These are phyloP conservation scores for Camptogramma bilineatum DNA, from an alignment of 2,888 invertebrate genomes.

Conservation along the genomic window DNA sequence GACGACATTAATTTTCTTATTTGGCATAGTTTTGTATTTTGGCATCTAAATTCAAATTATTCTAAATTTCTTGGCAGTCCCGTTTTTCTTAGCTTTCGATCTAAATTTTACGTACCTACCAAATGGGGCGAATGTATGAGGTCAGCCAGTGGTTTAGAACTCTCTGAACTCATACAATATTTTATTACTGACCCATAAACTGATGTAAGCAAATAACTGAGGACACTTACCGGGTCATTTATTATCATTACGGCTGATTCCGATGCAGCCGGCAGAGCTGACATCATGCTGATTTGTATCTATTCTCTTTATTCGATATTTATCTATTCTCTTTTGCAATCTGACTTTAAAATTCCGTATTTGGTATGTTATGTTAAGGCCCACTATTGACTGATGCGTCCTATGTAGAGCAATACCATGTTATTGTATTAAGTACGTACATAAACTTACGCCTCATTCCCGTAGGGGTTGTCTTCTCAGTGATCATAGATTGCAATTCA, in stretches of 20 bases:
- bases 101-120: background rate
- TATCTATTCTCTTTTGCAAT: slow-evolving; percentile 24
- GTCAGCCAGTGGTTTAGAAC: background rate
- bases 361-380: slow-evolving; percentile 21
- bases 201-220: slow-evolving; percentile 1
- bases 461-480: background rate
- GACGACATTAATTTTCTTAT: background rate
- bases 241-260: slow-evolving; percentile 53
- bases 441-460: background rate
- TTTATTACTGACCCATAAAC: slow-evolving; percentile 6
- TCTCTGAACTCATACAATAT: background rate
- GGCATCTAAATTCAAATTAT: background rate
- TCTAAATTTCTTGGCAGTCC: too few relatives aligned
- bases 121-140: background rate
- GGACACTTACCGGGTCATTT: slow-evolving; percentile 49
- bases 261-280: slow-evolving; percentile 41
- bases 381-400: background rate
- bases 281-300: slow-evolving; percentile 35
- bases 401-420: background rate
- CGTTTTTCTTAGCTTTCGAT: background rate
- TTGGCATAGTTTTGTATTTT: background rate
- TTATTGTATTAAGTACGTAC: background rate
- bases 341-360: slow-evolving; percentile 32
- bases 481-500: background rate
- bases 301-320: slow-evolving; percentile 24